Percentiles rank a stretch among this genome's conserved stretches.
Conservation (phyloP, 1,140 invertebrate species). For the Drosophila repleta region DNA sequence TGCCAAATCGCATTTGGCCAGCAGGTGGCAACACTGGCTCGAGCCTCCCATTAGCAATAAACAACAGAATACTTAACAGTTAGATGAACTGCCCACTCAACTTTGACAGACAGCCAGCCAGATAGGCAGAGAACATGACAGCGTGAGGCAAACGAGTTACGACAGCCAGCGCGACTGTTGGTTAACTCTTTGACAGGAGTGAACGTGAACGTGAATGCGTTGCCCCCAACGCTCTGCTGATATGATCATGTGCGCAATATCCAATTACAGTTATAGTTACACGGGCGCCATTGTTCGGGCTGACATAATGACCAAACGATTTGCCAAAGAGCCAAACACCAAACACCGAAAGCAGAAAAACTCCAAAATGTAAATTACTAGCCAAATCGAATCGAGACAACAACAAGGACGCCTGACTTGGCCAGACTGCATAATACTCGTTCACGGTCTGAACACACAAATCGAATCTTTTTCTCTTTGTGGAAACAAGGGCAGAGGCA, state of each 20-base stretch:
- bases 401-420: too few species aligned
- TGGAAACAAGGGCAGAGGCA: too few species aligned
- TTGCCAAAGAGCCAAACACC: constrained; percentile 48
- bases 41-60: not conserved
- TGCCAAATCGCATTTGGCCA: not conserved
- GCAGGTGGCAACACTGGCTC: not conserved
- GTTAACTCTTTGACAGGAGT: constrained; percentile 14
- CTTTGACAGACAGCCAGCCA: not conserved
- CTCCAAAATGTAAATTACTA: not conserved
- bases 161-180: constrained; percentile 3
- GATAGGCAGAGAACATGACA: constrained; percentile 6
- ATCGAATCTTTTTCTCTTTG: too few species aligned
- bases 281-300: constrained; percentile 21
- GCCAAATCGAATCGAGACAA: not conserved
- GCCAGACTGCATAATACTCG: too few species aligned
- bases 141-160: constrained; percentile 8
- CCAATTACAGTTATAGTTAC: constrained; percentile 11
- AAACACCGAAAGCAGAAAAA: not conserved
- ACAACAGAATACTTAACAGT: not conserved
- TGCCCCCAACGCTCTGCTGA: not conserved
- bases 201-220: constrained; percentile 1
- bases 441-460: too few species aligned
- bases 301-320: constrained; percentile 72
- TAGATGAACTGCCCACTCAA: constrained; percentile 13
- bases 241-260: constrained; percentile 17